Evolutionary conservation across 1,140 invertebrate genomes (phyloP).

Genomic region (Pseudomyrmex cubaensis): DNA sequence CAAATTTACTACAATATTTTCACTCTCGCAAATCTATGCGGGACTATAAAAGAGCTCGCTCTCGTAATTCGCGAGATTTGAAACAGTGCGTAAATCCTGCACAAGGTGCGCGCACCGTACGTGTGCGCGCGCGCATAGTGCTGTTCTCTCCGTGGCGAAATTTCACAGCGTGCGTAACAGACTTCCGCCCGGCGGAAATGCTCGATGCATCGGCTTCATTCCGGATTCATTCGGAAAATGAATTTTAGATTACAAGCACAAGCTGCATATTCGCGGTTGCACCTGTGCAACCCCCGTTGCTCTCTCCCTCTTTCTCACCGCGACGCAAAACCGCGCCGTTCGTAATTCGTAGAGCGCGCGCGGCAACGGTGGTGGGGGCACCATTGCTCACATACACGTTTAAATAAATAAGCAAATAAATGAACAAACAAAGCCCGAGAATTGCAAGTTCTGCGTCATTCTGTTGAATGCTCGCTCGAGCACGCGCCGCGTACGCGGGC

Average conservation of each 20-base stretch:
- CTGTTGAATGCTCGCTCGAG: not conserved
- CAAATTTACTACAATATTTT: not conserved
- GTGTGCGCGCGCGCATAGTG: no score
- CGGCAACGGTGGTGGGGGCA: not conserved
- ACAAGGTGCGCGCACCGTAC: conserved; percentile 7
- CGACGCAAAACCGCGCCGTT: conserved; percentile 32
- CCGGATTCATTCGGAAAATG: conserved; percentile 69
- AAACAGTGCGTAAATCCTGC: conserved; percentile 51
- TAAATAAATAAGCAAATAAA: conserved; percentile 73
- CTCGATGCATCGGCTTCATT: conserved; percentile 60
- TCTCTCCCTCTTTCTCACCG: not conserved
- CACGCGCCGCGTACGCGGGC: not conserved
- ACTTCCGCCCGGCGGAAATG: conserved; percentile 29
- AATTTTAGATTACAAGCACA: conserved; percentile 66
- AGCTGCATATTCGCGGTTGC: conserved; percentile 53
- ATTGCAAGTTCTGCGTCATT: conserved; percentile 60
- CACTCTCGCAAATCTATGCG: not conserved
- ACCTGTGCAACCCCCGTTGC: conserved; percentile 37
- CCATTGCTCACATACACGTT: conserved; percentile 36
- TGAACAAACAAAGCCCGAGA: conserved; percentile 65
- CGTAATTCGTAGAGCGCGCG: conserved; percentile 46
- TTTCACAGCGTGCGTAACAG: conserved; percentile 31
- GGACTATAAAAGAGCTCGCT: not conserved
- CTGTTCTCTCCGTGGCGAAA: conserved; percentile 14
- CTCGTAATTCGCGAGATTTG: conserved; percentile 48